Conservation (phyloP, 2,797 vertebrate species). For the Mergus octosetaceus region DNA sequence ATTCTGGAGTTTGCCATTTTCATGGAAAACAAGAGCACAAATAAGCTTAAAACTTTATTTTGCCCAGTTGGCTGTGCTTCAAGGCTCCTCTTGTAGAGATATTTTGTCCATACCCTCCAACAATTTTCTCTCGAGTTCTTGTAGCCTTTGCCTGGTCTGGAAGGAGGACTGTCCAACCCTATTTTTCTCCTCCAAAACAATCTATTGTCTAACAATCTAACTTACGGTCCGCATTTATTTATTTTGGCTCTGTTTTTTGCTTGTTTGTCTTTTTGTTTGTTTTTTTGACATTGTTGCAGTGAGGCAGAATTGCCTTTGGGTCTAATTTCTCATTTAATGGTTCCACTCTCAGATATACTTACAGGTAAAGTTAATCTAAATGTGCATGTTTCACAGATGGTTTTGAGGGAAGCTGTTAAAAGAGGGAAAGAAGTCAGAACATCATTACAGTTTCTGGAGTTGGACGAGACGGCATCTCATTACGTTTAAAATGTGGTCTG, state of each 20-base stretch:
- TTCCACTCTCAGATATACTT: not conserved
- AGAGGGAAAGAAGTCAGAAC: not conserved
- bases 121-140: not conserved
- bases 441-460: not conserved
- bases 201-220: not conserved
- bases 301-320: not conserved
- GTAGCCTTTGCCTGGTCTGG: not conserved
- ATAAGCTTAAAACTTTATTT: not conserved
- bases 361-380: not conserved
- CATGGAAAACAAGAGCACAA: not conserved
- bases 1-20: not conserved
- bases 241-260: not conserved
- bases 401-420: not conserved
- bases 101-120: not conserved
- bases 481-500: not conserved
- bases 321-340: not conserved
- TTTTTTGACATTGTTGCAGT: not conserved
- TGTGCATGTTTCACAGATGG: not conserved
- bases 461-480: not conserved
- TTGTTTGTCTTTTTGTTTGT: not conserved
- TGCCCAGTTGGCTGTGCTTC: not conserved
- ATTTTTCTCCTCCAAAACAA: not conserved
- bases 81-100: not conserved
- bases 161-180: not conserved
- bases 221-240: accelerated